Base-by-base conservation (phyloP, 2,797 vertebrate genomes). In the Notolepis coatsorum region DNA sequence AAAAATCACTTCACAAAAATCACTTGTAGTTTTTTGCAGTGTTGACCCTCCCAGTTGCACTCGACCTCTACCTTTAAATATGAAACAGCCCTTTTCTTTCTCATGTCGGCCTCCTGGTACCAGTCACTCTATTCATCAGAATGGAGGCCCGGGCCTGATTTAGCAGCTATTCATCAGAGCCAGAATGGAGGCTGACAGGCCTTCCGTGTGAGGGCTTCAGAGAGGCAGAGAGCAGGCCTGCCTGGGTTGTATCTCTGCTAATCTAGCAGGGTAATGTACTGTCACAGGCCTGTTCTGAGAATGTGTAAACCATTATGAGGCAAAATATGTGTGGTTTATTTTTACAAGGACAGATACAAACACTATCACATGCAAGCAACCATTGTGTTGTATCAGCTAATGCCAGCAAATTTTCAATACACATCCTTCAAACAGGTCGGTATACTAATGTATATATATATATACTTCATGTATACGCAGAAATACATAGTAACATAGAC, bases 101-200 rank as follows among this genome's bases (percentile, higher is more conserved):
- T 87, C 75, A 70, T 37, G 9, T 71, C 80, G 75, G 45, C 78
- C 65, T 62, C 63, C 46, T 67, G 33, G 59, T 48, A 60, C 74
- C 78, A 84, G 79, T 58, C 83, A 61, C 76, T 39, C 70, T 58
- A 84, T 87, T 76, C 77, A 81, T 88, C 82, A 79, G 68, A 75
- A 56, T 25, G 31, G 62, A 65, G 72, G 78, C 68, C 72, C 72
- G 68, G n/a, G 72, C 66, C 48, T 59, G 59, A 65, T 61, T 43
- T 77, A 53, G 10, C 15, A 28, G 68, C 60, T 69, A 83, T 88
- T 83, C 68, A 79, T 85, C 81, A 83, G 75, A 84, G 52, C 50
- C n/a, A 7, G 1, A 9, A 69, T 30, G 68, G 77, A 7, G 1
- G 8, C 67, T 30, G 68, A 75, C 81, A 67, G 79, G 59, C 72